Evolutionary conservation across 2,797 vertebrate genomes (phyloP).

Genomic region (Avahi laniger): DNA sequence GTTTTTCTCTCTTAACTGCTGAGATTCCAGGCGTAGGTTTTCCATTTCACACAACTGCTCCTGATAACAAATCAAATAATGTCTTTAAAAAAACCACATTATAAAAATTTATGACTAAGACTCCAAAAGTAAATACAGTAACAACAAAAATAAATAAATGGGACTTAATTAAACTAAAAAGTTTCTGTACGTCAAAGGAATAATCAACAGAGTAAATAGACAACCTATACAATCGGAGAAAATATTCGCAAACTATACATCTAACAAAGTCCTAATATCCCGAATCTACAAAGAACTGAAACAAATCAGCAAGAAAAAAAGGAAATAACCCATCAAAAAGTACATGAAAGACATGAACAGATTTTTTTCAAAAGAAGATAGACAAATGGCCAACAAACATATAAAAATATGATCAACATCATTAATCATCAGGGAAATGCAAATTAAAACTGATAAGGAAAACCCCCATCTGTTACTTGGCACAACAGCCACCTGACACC

Average conservation of each 20-base stretch:
- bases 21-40: slow-evolving; percentile 89
- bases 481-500: too few relatives aligned
- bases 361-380: background rate
- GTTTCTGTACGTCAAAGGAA: background rate
- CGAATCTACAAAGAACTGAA: background rate
- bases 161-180: background rate
- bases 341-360: background rate
- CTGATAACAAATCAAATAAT: slow-evolving; percentile 80
- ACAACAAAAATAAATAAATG: background rate
- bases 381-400: background rate
- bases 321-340: background rate
- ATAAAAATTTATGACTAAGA: background rate
- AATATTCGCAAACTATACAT: background rate
- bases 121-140: background rate
- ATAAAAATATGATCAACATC: background rate
- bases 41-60: slow-evolving; percentile 91
- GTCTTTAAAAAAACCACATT: slow-evolving; percentile 43
- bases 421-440: background rate
- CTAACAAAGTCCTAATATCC: background rate
- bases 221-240: background rate
- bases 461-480: too few relatives aligned
- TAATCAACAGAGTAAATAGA: background rate
- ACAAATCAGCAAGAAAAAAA: background rate
- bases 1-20: slow-evolving; percentile 89
- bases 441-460: background rate